Evolutionary conservation across 2,888 invertebrate genomes (phyloP).

Genomic region (Apodemia mormo): DNA sequence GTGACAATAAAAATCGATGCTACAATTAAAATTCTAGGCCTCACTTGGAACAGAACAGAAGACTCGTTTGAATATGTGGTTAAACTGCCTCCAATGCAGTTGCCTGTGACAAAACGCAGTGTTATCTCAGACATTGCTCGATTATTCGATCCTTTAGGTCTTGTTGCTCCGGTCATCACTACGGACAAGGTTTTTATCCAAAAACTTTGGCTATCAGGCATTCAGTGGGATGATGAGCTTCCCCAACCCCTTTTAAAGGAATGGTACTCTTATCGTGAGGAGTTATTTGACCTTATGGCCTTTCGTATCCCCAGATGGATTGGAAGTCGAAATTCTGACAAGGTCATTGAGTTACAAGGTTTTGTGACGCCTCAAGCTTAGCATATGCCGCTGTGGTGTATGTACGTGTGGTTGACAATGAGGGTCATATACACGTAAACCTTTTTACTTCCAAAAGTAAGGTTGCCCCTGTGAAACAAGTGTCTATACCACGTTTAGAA

Average conservation of each 20-base stretch:
- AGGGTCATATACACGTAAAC: too few species aligned
- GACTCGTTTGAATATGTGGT: conserved; percentile 37
- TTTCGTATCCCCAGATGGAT: conserved; percentile 35
- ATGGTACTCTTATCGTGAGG: conserved; percentile 30
- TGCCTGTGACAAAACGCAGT: conserved; percentile 36
- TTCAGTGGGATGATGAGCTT: conserved; percentile 36
- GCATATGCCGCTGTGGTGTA: conserved; percentile 38
- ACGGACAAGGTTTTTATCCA: conserved; percentile 36
- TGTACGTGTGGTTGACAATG: conserved; percentile 20
- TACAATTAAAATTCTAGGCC: conserved; percentile 41
- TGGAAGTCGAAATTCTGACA: not conserved
- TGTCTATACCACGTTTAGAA: conserved; percentile 13
- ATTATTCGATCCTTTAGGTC: too few species aligned
- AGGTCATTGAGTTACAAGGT: conserved; percentile 33
- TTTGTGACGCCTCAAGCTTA: conserved; percentile 35
- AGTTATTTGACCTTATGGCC: conserved; percentile 22
- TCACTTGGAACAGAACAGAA: conserved; percentile 37
- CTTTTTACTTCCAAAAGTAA: conserved; percentile 37
- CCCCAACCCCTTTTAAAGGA: conserved; percentile 24
- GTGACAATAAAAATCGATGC: too few species aligned
- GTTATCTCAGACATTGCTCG: conserved; percentile 39
- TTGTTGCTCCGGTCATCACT: conserved; percentile 38
- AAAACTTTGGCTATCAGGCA: conserved; percentile 33
- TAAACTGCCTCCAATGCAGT: conserved; percentile 25
- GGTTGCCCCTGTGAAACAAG: conserved; percentile 21